Evolutionary conservation across 2,113 vertebrate species (phyloP), one percentile per base, ranked within the genome.

Genomic region (Albula glossodonta): DNA sequence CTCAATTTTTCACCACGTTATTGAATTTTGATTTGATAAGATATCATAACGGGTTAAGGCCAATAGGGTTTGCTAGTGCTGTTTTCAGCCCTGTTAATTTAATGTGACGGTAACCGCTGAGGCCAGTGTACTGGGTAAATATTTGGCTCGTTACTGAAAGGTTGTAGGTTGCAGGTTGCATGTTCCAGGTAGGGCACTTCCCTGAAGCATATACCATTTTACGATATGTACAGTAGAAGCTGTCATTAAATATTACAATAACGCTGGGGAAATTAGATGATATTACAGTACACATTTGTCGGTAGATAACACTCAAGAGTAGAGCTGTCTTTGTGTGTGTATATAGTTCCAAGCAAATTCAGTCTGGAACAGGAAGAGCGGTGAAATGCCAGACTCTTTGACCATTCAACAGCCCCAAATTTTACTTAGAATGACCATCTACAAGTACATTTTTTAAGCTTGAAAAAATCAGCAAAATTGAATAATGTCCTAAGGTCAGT

Each of bases 11-110:
- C 60, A 66, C 60, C 22, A 19, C 22, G 60, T 66, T 66, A 66
- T 66, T 66, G 60, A 66, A 66, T 66, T 66, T 66, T 66, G 60
- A 66, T 66, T 66, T 66, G 60, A 66, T 66, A 66, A 66, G 60
- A 22, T 66, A 66, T 66, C 22, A 66, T 66, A 66, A 19, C 0
- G 60, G 60, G 60, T 66, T 66, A 66, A 66, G 60, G 60, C 19
- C 60, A 66, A 66, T 66, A 19, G 60, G 15, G 22, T 66, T 66
- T 66, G 60, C 60, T 19, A 19, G 15, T 66, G 60, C 17, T 66
- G 17, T 66, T 66, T 19, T 66, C 60, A 66, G 60, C 60, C 60
- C 2, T 4, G 19, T 19, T 66, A 66, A 66, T 66, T 66, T 66
- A 22, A 66, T 66, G 60, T 66, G 60, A 66, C 31, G 0, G 31